Percentiles rank a stretch among this genome's conserved stretches.
Conservation (phyloP, 2,888 invertebrate species). For the Steinernema scapterisci region DNA sequence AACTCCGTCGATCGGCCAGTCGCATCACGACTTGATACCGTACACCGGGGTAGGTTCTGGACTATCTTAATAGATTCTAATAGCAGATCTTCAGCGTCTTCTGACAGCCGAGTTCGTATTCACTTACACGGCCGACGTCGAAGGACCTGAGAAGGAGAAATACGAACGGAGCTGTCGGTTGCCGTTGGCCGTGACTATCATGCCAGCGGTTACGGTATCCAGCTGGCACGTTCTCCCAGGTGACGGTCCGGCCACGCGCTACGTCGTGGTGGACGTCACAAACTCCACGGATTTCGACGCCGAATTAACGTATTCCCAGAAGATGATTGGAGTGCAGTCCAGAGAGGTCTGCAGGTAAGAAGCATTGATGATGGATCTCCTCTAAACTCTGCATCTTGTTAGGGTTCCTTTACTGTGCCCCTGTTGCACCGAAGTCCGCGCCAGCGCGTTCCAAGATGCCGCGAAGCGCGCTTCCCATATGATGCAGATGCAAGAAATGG, state of each 20-base stretch:
- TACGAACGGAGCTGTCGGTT: conserved; percentile 55
- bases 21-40: conserved; percentile 62
- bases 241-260: conserved; percentile 50
- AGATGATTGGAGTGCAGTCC: conserved; percentile 60
- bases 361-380: neutral
- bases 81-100: conserved; percentile 42
- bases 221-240: conserved; percentile 64
- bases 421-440: conserved; percentile 64
- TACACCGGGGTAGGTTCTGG: conserved; percentile 53
- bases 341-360: conserved; percentile 62
- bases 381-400: neutral
- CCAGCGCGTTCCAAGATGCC: conserved; percentile 59
- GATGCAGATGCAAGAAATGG: conserved; percentile 64
- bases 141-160: conserved; percentile 48
- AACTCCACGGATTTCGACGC: conserved; percentile 65
- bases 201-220: conserved; percentile 65
- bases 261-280: conserved; percentile 64
- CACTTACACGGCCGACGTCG: conserved; percentile 59
- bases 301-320: conserved; percentile 58
- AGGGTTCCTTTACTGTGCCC: conserved; percentile 65
- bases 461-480: conserved; percentile 59
- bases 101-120: conserved; percentile 59
- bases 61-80: neutral
- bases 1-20: conserved; percentile 19
- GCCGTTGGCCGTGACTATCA: conserved; percentile 61